A percentile compares a stretch with the other conserved stretches of the same genome.
Conservation (phyloP, 2,888 invertebrate species). For the Yponomeuta malinellus region DNA sequence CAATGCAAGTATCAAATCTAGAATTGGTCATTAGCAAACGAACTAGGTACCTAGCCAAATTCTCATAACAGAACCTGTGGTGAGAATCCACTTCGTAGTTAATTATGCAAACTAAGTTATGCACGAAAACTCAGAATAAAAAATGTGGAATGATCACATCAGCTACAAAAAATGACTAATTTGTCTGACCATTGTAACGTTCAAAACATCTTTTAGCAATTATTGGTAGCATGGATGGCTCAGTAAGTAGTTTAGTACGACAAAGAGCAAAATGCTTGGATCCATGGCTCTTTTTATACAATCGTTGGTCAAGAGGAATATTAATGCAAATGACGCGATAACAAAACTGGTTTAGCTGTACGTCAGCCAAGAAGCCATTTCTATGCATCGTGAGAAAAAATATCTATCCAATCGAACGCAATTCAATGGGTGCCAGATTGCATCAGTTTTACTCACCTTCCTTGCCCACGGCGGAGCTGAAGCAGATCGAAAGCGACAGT, state of each 20-base stretch:
- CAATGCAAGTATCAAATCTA: neutral
- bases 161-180: no score
- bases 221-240: no score
- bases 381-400: conserved; percentile 36
- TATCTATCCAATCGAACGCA: conserved; percentile 33
- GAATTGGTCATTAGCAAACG: neutral
- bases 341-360: neutral
- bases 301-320: neutral
- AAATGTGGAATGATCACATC: no score
- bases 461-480: conserved; percentile 34
- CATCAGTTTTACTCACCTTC: conserved; percentile 36
- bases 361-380: neutral
- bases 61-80: neutral
- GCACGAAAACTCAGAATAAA: no score
- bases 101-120: no score
- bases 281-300: neutral
- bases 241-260: no score
- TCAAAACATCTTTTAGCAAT: no score
- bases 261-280: neutral
- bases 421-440: conserved; percentile 29
- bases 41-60: neutral
- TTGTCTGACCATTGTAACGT: no score
- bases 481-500: conserved; percentile 47
- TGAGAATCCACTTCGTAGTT: no score
- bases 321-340: neutral